Conservation (phyloP, 2,113 vertebrate species). For the Sterrhoptilus dennistouni region DNA sequence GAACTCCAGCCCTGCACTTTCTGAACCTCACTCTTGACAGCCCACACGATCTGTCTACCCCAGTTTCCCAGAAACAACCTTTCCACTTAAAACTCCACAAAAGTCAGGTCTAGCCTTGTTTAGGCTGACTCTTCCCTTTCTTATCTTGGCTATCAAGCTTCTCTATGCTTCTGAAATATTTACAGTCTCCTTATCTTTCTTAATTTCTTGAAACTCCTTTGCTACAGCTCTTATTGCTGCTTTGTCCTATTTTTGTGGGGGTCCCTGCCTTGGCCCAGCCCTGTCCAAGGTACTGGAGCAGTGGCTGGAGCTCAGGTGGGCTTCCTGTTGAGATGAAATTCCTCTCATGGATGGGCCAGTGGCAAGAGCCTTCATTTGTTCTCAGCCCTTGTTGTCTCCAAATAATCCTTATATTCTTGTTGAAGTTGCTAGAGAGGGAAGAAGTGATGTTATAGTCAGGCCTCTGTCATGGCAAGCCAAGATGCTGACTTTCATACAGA, state of each 20-base stretch:
- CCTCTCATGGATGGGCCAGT: not conserved
- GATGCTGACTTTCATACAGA: not conserved
- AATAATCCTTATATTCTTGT: not conserved
- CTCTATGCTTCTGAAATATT: not conserved
- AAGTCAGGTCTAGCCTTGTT: not conserved
- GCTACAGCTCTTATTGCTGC: fast-evolving
- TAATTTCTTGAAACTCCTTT: not conserved
- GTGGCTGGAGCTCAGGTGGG: not conserved
- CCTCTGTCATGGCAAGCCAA: not conserved
- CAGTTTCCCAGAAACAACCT: not conserved
- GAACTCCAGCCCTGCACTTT: not conserved
- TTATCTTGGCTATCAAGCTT: not conserved
- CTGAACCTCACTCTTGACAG: not conserved
- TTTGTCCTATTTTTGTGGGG: fast-evolving
- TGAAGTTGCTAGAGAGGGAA: not conserved
- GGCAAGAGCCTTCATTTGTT: not conserved
- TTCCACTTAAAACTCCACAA: not conserved
- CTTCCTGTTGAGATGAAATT: fast-evolving
- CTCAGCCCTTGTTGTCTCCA: not conserved
- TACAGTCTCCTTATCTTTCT: not conserved
- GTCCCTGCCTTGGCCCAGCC: not conserved
- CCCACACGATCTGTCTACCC: fast-evolving
- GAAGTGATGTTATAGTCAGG: not conserved
- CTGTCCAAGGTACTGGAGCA: conserved; percentile 1
- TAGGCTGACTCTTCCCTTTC: not conserved